Evolutionary conservation across 2,888 invertebrate genomes (phyloP).

Genomic region (Plagodis pulveraria): DNA sequence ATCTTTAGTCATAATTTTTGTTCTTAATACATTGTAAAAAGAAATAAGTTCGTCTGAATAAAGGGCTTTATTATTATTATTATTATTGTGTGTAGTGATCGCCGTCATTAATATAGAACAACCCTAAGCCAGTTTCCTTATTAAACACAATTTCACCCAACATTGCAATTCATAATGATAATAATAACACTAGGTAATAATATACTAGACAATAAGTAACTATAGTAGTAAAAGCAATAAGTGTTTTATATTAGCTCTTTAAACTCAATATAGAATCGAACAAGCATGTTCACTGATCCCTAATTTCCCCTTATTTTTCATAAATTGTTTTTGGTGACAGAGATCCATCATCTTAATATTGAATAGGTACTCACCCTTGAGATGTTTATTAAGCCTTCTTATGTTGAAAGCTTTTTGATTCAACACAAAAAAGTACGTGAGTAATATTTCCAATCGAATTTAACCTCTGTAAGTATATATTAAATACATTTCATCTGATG

Average conservation of each 20-base stretch:
- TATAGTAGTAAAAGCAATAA: constrained; percentile 1
- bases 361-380: constrained; percentile 11
- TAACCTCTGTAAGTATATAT: constrained; percentile 6
- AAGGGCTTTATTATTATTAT: no score
- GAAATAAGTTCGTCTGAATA: no score
- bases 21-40: no score
- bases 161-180: no score
- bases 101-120: constrained; percentile 68
- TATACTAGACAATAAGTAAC: no score
- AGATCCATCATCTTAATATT: constrained; percentile 25
- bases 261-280: constrained; percentile 2
- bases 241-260: not conserved
- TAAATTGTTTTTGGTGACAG: constrained; percentile 4
- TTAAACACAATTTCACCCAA: no score
- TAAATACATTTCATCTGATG: constrained; percentile 13
- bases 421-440: constrained; percentile 18
- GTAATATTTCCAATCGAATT: constrained; percentile 13
- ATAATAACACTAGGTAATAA: no score
- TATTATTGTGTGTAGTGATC: constrained; percentile 61
- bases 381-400: constrained; percentile 22
- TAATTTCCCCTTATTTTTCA: constrained; percentile 23
- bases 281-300: constrained; percentile 4
- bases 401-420: constrained; percentile 15
- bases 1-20: no score
- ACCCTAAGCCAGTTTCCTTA: constrained; percentile 55